Percentiles rank a stretch among this genome's conserved stretches.
Conservation (phyloP, 2,797 vertebrate species). For the Stomatorhinus walkeri region DNA sequence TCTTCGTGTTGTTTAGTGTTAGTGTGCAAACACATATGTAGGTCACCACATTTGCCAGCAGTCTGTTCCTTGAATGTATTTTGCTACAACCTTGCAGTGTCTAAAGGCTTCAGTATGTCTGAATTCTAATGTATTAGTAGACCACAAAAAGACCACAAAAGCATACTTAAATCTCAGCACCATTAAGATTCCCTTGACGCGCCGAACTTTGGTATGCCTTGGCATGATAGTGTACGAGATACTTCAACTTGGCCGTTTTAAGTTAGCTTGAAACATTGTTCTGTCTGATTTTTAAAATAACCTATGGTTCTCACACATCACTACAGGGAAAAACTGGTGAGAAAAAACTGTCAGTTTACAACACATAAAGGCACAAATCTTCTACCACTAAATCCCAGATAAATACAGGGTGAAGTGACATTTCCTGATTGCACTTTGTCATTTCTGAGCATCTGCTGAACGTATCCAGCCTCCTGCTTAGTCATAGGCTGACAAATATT, state of each 20-base stretch:
- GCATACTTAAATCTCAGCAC: neutral
- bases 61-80: neutral
- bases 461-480: neutral
- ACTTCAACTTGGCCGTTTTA: neutral
- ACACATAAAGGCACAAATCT: neutral
- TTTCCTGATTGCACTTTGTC: neutral
- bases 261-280: neutral
- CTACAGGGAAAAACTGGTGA: neutral
- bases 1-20: neutral
- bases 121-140: neutral
- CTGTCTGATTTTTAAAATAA: neutral
- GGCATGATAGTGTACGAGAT: neutral
- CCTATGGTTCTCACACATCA: neutral
- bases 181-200: neutral
- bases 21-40: neutral
- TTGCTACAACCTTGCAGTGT: neutral
- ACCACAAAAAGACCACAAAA: neutral
- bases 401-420: neutral
- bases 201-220: neutral
- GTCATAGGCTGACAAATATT: neutral
- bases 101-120: neutral
- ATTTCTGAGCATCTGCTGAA: slow-evolving; percentile 7
- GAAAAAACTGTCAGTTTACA: neutral
- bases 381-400: neutral
- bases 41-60: neutral